phyloP scores from a whole-genome alignment of 2,888 invertebrate genomes.

The Sphaerophoria taeniata region DNA sequence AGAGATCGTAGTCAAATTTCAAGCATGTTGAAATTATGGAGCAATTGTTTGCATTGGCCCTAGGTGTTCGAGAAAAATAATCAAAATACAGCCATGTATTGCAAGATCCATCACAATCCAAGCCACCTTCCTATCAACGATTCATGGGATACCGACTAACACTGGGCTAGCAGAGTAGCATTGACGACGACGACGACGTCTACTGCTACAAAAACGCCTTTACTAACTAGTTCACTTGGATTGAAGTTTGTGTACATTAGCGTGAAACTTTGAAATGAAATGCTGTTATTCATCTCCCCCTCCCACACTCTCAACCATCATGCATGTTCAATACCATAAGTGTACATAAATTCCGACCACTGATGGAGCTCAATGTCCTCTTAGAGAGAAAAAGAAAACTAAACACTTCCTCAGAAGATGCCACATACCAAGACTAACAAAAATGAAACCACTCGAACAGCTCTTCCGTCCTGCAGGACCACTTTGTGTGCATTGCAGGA shows the following conservation, averaged over 20 bases:
- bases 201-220: not conserved
- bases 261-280: conserved; percentile 62
- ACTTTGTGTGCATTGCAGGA: not conserved
- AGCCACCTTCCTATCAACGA: not conserved
- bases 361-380: conserved; percentile 43
- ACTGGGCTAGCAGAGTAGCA: conserved; percentile 2
- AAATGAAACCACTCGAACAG: conserved; percentile 33
- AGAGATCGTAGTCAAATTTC: too few relatives aligned
- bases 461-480: conserved; percentile 26
- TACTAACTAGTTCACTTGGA: conserved; percentile 45
- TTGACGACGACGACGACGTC: not conserved
- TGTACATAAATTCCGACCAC: conserved; percentile 5
- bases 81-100: too few relatives aligned
- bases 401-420: not conserved
- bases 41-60: too few relatives aligned
- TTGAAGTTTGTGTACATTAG: conserved; percentile 63
- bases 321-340: not conserved
- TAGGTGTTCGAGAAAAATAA: too few relatives aligned
- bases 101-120: too few relatives aligned
- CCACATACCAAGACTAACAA: not conserved
- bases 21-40: too few relatives aligned
- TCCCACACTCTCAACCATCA: not conserved
- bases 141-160: not conserved
- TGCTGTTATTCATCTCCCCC: conserved; percentile 41
- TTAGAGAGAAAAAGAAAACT: conserved; percentile 13